Percentiles rank a stretch among this genome's conserved stretches.
phyloP scores from a whole-genome alignment of 2,888 invertebrate species.

The Dynastes hyllus region DNA sequence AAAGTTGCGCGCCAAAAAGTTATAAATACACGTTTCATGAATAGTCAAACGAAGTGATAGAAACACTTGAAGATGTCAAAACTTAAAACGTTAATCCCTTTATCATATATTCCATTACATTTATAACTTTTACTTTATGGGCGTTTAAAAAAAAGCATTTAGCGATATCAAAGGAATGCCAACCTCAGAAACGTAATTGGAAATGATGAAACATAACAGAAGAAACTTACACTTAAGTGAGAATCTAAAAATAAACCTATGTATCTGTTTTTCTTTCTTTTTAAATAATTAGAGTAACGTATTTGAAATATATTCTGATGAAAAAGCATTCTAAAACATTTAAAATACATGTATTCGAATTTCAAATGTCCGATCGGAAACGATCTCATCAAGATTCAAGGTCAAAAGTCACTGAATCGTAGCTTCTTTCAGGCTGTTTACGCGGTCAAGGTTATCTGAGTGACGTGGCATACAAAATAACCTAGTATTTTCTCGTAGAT shows the following conservation, averaged over 20 bases:
- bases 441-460: constrained; percentile 19
- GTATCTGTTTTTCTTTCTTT: neutral
- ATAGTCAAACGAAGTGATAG: neutral
- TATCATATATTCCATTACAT: neutral
- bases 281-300: neutral
- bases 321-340: neutral
- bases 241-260: constrained; percentile 2
- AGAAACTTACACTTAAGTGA: neutral
- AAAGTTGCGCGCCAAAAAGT: too few species aligned
- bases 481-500: neutral
- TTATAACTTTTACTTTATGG: neutral
- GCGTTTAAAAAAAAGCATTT: neutral
- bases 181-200: neutral
- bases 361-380: neutral
- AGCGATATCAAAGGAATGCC: neutral
- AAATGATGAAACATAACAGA: neutral
- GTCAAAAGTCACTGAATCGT: constrained; percentile 27
- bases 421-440: constrained; percentile 22
- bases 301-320: neutral
- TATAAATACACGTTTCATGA: too few species aligned
- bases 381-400: neutral
- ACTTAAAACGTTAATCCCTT: neutral
- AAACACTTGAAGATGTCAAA: neutral
- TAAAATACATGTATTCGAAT: neutral
- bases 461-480: neutral